phyloP scores from a whole-genome alignment of 2,797 vertebrate genomes.

The Paedocypris micromegethes region DNA sequence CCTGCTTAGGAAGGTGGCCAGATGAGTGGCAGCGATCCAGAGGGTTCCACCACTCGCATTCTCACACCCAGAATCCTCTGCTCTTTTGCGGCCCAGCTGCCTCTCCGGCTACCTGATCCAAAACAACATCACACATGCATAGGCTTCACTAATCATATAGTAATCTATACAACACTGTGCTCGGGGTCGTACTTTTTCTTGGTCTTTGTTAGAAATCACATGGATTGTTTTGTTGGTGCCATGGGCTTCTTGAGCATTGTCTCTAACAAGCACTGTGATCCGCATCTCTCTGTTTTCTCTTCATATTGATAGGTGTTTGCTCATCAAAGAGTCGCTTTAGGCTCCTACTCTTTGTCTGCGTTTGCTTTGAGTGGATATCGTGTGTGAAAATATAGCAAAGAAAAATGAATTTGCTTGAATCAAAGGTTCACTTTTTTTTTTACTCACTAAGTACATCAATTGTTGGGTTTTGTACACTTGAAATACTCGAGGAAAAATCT shows the following conservation, averaged over 20 bases:
- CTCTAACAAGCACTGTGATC: conserved; percentile 44
- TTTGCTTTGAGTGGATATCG: conserved; percentile 36
- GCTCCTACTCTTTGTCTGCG: conserved; percentile 31
- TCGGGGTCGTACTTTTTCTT: conserved; percentile 25
- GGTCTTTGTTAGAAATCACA: conserved; percentile 37
- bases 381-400: conserved; percentile 30
- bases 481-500: no score
- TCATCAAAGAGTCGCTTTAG: conserved; percentile 48
- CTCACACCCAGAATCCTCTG: conserved; percentile 47
- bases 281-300: conserved; percentile 39
- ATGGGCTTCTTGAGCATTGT: conserved; percentile 35
- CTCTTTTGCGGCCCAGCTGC: conserved; percentile 31
- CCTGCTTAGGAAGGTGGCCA: conserved; percentile 77
- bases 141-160: conserved; percentile 35
- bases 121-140: conserved; percentile 31
- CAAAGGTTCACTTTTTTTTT: background rate
- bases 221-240: conserved; percentile 37
- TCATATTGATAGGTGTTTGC: conserved; percentile 39
- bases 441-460: no score
- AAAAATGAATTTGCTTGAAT: conserved; percentile 26
- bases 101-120: conserved; percentile 36
- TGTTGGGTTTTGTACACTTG: no score
- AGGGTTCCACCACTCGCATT: conserved; percentile 47
- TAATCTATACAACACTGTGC: conserved; percentile 42
- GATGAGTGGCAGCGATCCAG: conserved; percentile 75